Base-by-base conservation (phyloP, 2,113 vertebrate genomes). In the Onychostruthus taczanowskii region DNA sequence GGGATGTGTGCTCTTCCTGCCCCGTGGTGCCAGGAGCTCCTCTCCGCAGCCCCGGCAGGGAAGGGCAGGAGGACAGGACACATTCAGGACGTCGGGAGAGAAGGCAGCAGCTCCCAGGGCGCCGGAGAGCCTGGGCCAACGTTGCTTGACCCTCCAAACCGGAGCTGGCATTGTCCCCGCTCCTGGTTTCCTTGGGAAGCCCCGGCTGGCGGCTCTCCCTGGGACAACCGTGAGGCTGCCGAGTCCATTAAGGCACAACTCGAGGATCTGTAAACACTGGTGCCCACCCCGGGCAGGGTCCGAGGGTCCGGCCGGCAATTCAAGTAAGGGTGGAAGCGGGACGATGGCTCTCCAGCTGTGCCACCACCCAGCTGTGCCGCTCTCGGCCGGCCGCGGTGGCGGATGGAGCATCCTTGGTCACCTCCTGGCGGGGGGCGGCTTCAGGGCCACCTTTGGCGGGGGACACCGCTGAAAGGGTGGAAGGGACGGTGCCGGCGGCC, bases 241-340 rank as follows among this genome's bases (percentile, higher is more conserved):
- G 37, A 43, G 85, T 85, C 75, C 56, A 5, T 46, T 96, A 96
- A 95, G 95, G 95, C 96, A 96, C 95, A 55, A 83, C 20, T 73
- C 6, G 43, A 85, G 22, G 24, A 39, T 79, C 53, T 92, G 90
- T 96, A 95, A 96, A 96, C 90, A 58, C 28, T 6, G 67, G 14
- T 46, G 70, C 46, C 49, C 78, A 13, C 27, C 39, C 0, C 1
- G 2, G 27, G 39, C 44, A 11, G 39, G 64, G 10, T 7, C 33
- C 64, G 75, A 61, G 43, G 64, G 16, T 31, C 35, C 1, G 4
- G 62, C 2, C 12, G 37, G 67, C 9, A 1, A 55, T 93, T 96
- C 95, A 94, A 95, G 95, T 85, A 86, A 52, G 6, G 49, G 33
- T 53, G 75, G 67, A 24, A 61, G 52, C 0, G 2, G n/a, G 67